Evolutionary conservation across 1,140 invertebrate genomes (phyloP).

Genomic region (Sminthurinus signatus): DNA sequence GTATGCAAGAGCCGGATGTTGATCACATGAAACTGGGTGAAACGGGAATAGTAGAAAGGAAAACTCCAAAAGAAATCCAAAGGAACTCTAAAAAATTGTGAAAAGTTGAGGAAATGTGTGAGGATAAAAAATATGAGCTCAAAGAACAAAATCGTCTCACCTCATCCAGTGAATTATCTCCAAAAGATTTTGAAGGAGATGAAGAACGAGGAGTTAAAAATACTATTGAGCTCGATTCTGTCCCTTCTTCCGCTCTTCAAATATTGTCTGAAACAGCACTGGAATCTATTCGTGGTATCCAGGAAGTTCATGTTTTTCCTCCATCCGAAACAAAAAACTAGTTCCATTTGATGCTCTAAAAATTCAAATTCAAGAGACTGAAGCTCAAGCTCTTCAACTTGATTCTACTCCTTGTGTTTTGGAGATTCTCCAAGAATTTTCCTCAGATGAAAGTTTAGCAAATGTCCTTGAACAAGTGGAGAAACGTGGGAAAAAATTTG

Average conservation of each 20-base stretch:
- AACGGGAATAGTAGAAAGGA: no score
- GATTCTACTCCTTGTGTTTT: not conserved
- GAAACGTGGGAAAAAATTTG: not conserved
- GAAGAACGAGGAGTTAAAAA: not conserved
- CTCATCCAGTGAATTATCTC: no score
- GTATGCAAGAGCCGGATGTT: not conserved
- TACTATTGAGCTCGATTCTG: not conserved
- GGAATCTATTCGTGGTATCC: not conserved
- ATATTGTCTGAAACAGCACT: not conserved
- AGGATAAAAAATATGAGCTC: no score
- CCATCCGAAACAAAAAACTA: no score
- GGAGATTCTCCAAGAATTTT: slow-evolving; percentile 1
- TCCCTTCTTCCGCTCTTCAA: not conserved
- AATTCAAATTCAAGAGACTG: not conserved
- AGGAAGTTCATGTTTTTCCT: not conserved
- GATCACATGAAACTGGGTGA: not conserved
- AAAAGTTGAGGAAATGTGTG: not conserved
- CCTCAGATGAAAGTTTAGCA: slow-evolving; percentile 5
- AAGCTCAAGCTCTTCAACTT: no score
- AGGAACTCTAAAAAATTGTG: no score
- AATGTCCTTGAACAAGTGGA: slow-evolving; percentile 3
- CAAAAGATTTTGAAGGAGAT: no score
- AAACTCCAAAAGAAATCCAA: no score
- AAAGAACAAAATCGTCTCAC: not conserved
- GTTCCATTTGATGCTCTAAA: no score